Evolutionary conservation across 2,113 vertebrate species (phyloP).

Genomic region (Neopipo cinnamomea): DNA sequence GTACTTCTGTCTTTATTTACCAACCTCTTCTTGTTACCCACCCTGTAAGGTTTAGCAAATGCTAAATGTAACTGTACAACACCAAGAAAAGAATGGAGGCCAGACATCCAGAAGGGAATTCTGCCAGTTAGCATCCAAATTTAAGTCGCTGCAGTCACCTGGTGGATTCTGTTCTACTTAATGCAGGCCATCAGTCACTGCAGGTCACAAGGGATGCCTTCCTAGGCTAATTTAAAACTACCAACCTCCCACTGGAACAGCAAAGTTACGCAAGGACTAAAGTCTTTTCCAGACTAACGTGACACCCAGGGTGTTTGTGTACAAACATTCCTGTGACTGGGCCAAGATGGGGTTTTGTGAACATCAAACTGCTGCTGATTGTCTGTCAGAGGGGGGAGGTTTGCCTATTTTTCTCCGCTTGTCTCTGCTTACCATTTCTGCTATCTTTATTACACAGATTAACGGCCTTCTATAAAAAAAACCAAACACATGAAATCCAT

Average conservation of each 20-base stretch:
- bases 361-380: neutral
- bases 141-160: constrained; percentile 9
- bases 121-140: neutral
- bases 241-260: neutral
- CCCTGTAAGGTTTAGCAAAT: neutral
- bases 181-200: constrained; percentile 21
- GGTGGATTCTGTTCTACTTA: constrained; percentile 36
- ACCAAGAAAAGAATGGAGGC: neutral
- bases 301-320: neutral
- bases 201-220: constrained; percentile 12
- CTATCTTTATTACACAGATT: neutral
- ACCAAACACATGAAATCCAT: neutral
- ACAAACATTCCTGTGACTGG: neutral
- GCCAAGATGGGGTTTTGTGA: neutral
- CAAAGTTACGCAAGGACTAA: neutral
- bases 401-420: neutral
- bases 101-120: neutral
- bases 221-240: neutral
- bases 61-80: neutral
- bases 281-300: neutral
- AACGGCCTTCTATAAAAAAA: neutral
- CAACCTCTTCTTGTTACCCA: neutral
- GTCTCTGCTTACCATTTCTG: neutral
- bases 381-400: neutral
- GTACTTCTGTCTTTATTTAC: neutral